These are phyloP conservation scores for Octodon degus DNA, from an alignment of 2,113 vertebrate genomes.

Conservation along the genomic window DNA sequence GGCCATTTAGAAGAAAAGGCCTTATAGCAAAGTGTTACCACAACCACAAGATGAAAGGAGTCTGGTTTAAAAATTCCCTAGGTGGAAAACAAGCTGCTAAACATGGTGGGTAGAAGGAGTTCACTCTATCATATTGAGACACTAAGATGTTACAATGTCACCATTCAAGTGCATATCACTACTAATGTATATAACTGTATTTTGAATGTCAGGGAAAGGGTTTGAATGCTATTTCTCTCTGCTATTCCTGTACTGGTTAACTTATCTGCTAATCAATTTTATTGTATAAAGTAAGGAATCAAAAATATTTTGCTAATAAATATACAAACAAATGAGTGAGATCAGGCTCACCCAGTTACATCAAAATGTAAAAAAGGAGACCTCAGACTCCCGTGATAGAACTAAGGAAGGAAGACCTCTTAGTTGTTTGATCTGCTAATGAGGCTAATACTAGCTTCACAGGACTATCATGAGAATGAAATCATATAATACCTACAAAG, in stretches of 20 bases:
- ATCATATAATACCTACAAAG: conserved; percentile 15
- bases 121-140: neutral
- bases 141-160: neutral
- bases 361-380: neutral
- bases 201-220: neutral
- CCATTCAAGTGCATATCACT: neutral
- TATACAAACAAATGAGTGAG: neutral
- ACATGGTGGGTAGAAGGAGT: neutral
- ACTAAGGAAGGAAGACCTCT: neutral
- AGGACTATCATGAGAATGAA: conserved; percentile 4
- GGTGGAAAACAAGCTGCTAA: neutral
- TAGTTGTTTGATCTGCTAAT: neutral
- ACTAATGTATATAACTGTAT: neutral
- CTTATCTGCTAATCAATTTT: neutral
- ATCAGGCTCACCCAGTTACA: neutral
- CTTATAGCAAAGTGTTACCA: neutral
- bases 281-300: neutral
- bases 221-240: neutral
- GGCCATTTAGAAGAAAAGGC: neutral
- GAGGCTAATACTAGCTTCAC: neutral
- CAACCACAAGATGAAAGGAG: neutral
- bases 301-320: conserved; percentile 32
- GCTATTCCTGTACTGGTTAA: neutral
- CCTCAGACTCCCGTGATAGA: neutral
- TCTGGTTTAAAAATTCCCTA: neutral